Base-by-base conservation (phyloP, 2,797 vertebrate species). In the Alosa sapidissima region DNA sequence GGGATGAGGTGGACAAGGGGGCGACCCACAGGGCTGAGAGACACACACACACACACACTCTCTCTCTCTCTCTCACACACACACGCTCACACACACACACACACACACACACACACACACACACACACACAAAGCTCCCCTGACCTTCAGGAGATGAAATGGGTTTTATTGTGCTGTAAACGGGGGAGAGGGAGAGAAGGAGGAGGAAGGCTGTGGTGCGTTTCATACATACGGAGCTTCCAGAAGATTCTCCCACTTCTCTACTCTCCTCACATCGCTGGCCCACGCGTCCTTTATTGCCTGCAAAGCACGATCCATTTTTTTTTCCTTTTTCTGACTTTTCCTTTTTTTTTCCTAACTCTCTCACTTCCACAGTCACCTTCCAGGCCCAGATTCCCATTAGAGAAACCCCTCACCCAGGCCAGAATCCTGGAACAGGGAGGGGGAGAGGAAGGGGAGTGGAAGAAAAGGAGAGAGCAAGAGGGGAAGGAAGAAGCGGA, bases 171-270 rank as follows among this genome's bases (percentile, higher is more conserved):
- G 68, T 75, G 68, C 33, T 75, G 68, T 75, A 75, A 41, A 75
- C 41, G 89, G 90, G 84, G 89, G 85, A 90, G 86, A 87, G 90
- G 88, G 91, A 87, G 89, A 93, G 89, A 90, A 93, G 91, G 92
- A 93, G 91, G 91, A 92, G 91, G 91, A 93, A 93, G 89, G 88
- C 88, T 87, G 36, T 85, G 85, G 84, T 75, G 33, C 41, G 68
- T 75, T 75, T 36, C 36, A 75, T 16, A 41, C 62, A 33, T 65
- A 33, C 62, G 24, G 62, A 65, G 62, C 24, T 65, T 65, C 62
- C 62, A 65, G 62, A 90, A 91, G 93, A 93, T 93, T 93, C 94
- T 92, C 10, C 62, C 24, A 11, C 24, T 33, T 33, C 62, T 33
- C 24, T 65, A 33, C 62, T 33, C 62, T 65, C 62, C 10, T 65